Base-by-base conservation (phyloP, 2,888 invertebrate genomes). In the Andricus quercusramuli region DNA sequence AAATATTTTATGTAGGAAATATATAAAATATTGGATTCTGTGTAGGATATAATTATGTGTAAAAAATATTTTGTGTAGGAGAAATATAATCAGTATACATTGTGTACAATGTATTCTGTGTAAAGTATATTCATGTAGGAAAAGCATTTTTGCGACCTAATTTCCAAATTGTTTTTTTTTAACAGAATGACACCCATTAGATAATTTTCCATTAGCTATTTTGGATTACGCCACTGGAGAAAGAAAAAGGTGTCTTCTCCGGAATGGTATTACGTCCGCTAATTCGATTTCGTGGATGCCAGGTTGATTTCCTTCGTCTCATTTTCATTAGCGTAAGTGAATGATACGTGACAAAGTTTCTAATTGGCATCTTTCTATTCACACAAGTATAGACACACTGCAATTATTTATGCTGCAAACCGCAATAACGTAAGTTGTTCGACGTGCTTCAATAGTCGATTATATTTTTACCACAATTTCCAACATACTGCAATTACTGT, bases 311-410 rank as follows among this genome's bases (percentile, higher is more conserved):
- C 80, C 83, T 82, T 86, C 86, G 83, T 85, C 85, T 88, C 86
- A 86, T 89, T 91, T 91, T 90, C 91, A 89, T 91, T 89, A 90
- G 91, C 90, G 91, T 91, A 91, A 91, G 91, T 91, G 91, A 91
- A 91, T 90, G 89, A 88, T 85, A 90, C 91, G 89, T 89, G 90
- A 88, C 88, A 87, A 88, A 85, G 84, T 90, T 91, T 89, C 90
- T 89, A 90, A 91, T 89, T 88, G 83, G 80, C 81, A 79, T 81
- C 66, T 82, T 82, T 82, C 74, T 81, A 81, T 80, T 77, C 78
- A 44, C 79, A 84, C 78, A n/a, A 78, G 51, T 59, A 67, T 62
- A 74, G 62, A 59, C 67, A 80, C 78, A 66, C 79, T 78, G 22
- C 51, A 80, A 56, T 78, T 81, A 81, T 83, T 83, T 81, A 67